Evolutionary conservation across 2,888 invertebrate genomes (phyloP).

Genomic region (Pherbina coryleti): DNA sequence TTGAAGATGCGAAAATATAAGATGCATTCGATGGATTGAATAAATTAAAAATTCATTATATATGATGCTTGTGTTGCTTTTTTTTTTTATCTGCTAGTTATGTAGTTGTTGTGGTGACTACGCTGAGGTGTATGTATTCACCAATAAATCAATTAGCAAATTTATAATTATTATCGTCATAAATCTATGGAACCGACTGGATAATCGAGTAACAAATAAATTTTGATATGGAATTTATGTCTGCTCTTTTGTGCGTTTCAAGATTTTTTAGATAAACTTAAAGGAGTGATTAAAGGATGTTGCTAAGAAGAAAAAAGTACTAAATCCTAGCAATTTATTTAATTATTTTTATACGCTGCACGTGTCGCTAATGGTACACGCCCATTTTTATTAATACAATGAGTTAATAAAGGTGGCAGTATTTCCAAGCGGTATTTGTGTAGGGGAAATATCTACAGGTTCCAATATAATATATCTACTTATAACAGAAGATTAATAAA

Average conservation of each 20-base stretch:
- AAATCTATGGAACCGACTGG: constrained; percentile 56
- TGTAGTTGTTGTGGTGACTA: background rate
- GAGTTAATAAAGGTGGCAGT: too few species aligned
- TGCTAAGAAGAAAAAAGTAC: background rate
- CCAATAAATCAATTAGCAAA: constrained; percentile 65
- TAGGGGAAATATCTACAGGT: too few species aligned
- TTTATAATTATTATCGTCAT: constrained; percentile 67
- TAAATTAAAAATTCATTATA: constrained; percentile 40
- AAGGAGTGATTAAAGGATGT: background rate
- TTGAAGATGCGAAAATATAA: constrained; percentile 32
- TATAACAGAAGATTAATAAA: too few species aligned
- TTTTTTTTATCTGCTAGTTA: too few species aligned
- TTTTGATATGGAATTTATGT: background rate
- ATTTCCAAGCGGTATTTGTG: too few species aligned
- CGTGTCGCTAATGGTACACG: too few species aligned
- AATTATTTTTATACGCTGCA: background rate
- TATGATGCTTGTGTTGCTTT: background rate
- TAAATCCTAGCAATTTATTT: background rate
- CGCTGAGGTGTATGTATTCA: background rate
- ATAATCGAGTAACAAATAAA: constrained; percentile 31
- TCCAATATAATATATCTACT: too few species aligned
- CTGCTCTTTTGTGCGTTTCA: background rate
- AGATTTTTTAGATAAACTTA: background rate
- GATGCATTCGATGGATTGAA: constrained; percentile 37
- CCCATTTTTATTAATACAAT: too few species aligned